Base-by-base conservation (phyloP, 2,113 vertebrate species). In the Osmerus eperlanus region DNA sequence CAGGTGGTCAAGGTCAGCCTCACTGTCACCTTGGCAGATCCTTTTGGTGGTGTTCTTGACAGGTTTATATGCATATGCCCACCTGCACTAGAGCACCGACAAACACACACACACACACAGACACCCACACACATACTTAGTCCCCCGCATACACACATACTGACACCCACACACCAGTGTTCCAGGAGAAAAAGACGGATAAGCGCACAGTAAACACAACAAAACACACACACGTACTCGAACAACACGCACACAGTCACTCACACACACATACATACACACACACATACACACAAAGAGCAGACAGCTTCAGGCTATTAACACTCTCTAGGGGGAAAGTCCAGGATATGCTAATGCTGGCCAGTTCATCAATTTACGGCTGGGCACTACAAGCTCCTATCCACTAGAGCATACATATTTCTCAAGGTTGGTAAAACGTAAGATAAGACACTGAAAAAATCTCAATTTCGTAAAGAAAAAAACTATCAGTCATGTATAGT, bases 1-100 rank as follows among this genome's bases (percentile, higher is more conserved):
- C 89, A 90, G 89, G 85, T 92, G 89, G 89, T 72, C 80, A 66
- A 84, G 85, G 87, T 92, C 82, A 82, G 75, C 80, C 78, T 82
- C 84, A 78, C 82, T 71, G 75, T 88, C 86, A 88, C 86, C 85
- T 86, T 87, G 84, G 87, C 83, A 86, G 84, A 63, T 81, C 66
- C 67, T 87, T 64, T 61, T 15, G 71, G 80, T 85, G 87, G 75
- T 76, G 62, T 78, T 81, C 70, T 76, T 90, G 88, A 90, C 89
- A 89, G 83, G 78, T 80, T 80, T 75, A 84, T 86, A 89, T 77
- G 80, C 78, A 79, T 84, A 75, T 75, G 73, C 86, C 76, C 85
- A 85, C 83, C 85, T 87, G 82, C 74, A 84, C 83, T 75, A 75
- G 81, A 78, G 66, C 9, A 65, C 58, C 19, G 32, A 21, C 47